Base-by-base conservation (phyloP, 2,888 invertebrate genomes). In the Sylvicola fuscatus region DNA sequence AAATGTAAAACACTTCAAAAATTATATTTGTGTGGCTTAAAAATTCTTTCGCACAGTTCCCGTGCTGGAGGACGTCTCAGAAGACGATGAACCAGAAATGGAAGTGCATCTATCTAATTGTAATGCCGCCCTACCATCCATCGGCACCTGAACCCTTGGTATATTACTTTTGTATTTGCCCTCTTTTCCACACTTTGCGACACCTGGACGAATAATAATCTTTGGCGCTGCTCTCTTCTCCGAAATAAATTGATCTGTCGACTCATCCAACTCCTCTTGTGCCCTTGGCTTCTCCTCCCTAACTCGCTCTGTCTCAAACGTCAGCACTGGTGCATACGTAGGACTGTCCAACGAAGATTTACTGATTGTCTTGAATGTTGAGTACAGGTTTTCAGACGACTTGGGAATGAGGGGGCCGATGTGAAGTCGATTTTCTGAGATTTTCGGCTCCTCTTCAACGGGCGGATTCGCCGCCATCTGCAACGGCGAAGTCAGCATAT, bases 401-500 rank as follows among this genome's bases (percentile, higher is more conserved):
- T 58, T 60, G 2, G 66, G 66, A 38, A 66, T 53, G 32, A 68
- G 49, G 3, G 67, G 66, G 2, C 67, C 68, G 17, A 68, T 62
- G 44, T 64, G 66, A 10, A 68, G 50, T 37, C 64, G 64, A 43
- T 65, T 67, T 40, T 62, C 60, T 5, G 63, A 54, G 13, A 65
- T 60, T 50, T 59, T 58, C 6, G 64, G 61, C 43, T 65, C 65
- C 14, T 56, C 51, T 8, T 59, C 57, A 10, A 51, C 48, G 8
- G 58, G 54, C 16, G 58, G 61, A 43, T 64, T 64, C 40, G 61
- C 58, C 7, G 63, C 64, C 33, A 65, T 45, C 47, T 56, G 58
- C 3, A 64, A 54, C 3, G 64, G 62, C 2, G 61, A 61, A 14
- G 59, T 57, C 35, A 57, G 56, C 13, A 56, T 46, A 29, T 46